Evolutionary conservation across 2,113 vertebrate genomes (phyloP).

Genomic region (Dascyllus trimaculatus): DNA sequence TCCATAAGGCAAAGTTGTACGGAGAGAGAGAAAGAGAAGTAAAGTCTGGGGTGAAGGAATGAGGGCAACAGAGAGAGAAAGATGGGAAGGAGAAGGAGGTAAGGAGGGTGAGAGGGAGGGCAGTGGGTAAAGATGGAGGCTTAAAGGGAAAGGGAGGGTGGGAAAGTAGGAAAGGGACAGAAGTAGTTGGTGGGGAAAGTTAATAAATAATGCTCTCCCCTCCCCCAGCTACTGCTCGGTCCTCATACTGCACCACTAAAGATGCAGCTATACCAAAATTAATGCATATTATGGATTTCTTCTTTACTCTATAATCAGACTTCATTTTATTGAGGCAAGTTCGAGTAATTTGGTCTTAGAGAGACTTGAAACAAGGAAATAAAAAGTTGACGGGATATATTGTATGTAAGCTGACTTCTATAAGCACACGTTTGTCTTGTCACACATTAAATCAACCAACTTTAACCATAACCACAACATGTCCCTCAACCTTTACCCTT

Average conservation of each 20-base stretch:
- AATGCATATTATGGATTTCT: not conserved
- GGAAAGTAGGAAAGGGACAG: not conserved
- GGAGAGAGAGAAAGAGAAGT: conserved; percentile 8
- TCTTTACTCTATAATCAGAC: not conserved
- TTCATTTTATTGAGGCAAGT: too few species aligned
- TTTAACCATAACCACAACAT: too few species aligned
- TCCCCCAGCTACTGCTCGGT: not conserved
- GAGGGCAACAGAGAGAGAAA: conserved; percentile 35
- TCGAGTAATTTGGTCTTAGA: too few species aligned
- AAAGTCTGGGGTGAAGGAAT: conserved; percentile 55
- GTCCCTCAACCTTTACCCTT: too few species aligned
- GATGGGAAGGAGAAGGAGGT: conserved; percentile 18
- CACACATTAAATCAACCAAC: too few species aligned
- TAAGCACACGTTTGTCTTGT: too few species aligned
- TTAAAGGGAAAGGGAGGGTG: not conserved
- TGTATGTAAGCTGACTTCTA: too few species aligned
- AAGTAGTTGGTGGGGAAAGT: not conserved
- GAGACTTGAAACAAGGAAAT: too few species aligned
- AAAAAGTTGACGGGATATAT: too few species aligned
- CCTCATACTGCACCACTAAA: conserved; percentile 8
- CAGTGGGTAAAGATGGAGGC: conserved; percentile 14
- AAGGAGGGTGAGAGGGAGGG: conserved; percentile 1
- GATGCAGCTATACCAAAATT: not conserved
- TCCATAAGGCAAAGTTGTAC: conserved; percentile 28
- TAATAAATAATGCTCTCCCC: not conserved